phyloP scores from a whole-genome alignment of 1,140 invertebrate species.

The Cydia strobilella region DNA sequence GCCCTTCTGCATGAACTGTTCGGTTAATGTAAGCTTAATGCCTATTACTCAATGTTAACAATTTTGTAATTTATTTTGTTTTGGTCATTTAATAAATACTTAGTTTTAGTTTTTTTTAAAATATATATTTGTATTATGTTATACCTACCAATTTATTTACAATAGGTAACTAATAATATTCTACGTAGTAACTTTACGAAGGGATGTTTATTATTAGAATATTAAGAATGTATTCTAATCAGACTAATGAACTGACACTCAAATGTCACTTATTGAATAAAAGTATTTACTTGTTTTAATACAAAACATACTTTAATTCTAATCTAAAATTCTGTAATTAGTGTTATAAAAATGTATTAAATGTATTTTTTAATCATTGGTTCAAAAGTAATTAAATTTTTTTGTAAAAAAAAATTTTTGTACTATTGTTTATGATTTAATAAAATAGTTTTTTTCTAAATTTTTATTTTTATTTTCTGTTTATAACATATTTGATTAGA shows the following conservation, averaged over 20 bases:
- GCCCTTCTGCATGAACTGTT: slow-evolving; percentile 20
- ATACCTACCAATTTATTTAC: not conserved
- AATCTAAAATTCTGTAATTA: no score
- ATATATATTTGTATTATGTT: not conserved
- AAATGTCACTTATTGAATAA: no score
- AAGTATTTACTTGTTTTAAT: not conserved
- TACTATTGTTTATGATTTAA: no score
- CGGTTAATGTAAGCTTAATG: slow-evolving; percentile 14
- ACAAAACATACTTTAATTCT: not conserved
- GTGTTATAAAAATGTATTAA: no score
- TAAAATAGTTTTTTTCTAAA: no score
- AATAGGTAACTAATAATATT: not conserved
- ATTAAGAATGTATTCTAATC: not conserved
- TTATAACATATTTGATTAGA: no score
- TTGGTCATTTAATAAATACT: not conserved
- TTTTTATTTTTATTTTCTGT: no score
- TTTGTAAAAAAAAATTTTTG: no score
- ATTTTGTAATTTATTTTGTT: not conserved
- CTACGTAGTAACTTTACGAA: not conserved
- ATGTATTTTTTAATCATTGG: no score
- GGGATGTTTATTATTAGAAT: not conserved
- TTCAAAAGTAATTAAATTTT: no score
- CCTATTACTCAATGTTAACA: slow-evolving; percentile 17
- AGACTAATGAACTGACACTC: not conserved
- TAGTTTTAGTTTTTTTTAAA: not conserved